A percentile compares a stretch with the other conserved stretches of the same genome.
phyloP scores from a whole-genome alignment of 2,888 invertebrate species.

The Megaustenia siamemsis region DNA sequence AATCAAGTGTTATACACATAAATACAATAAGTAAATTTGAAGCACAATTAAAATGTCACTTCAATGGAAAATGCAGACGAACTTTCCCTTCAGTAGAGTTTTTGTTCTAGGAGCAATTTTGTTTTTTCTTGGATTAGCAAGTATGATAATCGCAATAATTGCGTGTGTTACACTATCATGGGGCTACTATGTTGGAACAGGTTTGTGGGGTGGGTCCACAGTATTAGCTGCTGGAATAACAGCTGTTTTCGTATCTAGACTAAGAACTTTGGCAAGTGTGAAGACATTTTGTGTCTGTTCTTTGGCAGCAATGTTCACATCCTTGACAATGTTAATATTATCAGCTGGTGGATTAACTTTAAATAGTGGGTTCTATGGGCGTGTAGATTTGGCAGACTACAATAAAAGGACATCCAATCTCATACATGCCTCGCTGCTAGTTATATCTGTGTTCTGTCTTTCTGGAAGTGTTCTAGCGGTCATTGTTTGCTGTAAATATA shows the following conservation, averaged over 20 bases:
- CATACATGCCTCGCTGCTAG: slow-evolving; percentile 67
- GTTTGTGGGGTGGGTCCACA: slow-evolving; percentile 73
- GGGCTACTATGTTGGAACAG: slow-evolving; percentile 74
- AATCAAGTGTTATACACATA: too few relatives aligned
- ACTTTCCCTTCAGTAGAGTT: slow-evolving; percentile 69
- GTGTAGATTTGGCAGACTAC: slow-evolving; percentile 46
- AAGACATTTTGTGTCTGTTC: slow-evolving; percentile 67
- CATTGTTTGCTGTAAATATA: slow-evolving; percentile 67
- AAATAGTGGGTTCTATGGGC: slow-evolving; percentile 68
- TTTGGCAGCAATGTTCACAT: slow-evolving; percentile 63
- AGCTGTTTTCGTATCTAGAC: slow-evolving; percentile 66
- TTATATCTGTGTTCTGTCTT: slow-evolving; percentile 65
- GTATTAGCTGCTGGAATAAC: slow-evolving; percentile 66
- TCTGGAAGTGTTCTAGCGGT: slow-evolving; percentile 65
- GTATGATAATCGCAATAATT: slow-evolving; percentile 69
- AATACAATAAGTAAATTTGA: too few relatives aligned
- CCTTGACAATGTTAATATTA: slow-evolving; percentile 68
- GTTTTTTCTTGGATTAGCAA: slow-evolving; percentile 68
- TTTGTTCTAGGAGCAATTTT: slow-evolving; percentile 68
- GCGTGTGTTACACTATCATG: slow-evolving; percentile 69
- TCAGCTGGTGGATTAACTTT: slow-evolving; percentile 71
- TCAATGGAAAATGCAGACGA: slow-evolving; percentile 57
- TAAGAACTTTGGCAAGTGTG: slow-evolving; percentile 63
- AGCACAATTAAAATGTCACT: slow-evolving; percentile 49
- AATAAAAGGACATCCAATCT: slow-evolving; percentile 63